Evolutionary conservation across 2,113 vertebrate genomes (phyloP).

Genomic region (Saccopteryx leptura): DNA sequence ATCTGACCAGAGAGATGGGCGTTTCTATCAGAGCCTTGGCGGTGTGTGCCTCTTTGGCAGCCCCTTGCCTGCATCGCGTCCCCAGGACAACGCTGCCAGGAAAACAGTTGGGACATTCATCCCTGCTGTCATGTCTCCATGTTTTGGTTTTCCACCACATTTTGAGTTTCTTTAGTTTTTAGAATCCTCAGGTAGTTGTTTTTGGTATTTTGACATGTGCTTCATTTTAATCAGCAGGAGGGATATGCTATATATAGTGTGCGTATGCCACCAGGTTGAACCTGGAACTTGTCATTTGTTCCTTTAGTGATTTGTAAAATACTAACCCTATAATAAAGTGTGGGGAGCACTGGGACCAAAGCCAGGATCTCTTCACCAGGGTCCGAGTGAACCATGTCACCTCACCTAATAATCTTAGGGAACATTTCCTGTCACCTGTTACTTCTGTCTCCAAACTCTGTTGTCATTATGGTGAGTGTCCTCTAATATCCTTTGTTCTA

Average conservation of each 20-base stretch:
- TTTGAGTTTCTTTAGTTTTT: neutral
- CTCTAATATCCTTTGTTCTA: constrained; percentile 48
- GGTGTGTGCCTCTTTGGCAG: neutral
- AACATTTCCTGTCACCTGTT: neutral
- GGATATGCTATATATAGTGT: too few relatives aligned
- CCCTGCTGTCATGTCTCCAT: neutral
- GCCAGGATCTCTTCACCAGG: neutral
- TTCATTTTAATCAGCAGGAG: neutral
- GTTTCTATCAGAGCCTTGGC: neutral
- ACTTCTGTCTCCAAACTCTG: neutral
- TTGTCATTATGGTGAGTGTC: neutral
- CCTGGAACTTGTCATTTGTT: neutral
- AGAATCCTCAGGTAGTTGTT: neutral
- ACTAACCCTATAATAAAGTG: neutral
- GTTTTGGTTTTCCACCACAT: neutral
- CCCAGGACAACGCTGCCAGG: neutral
- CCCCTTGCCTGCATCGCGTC: neutral
- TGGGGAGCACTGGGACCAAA: neutral
- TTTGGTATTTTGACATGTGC: neutral
- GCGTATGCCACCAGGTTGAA: neutral
- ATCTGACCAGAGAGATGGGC: neutral
- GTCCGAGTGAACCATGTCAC: neutral
- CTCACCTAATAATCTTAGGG: neutral
- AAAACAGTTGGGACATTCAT: neutral
- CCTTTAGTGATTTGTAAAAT: constrained; percentile 1